Conservation (phyloP, 2,113 vertebrate species). For the Nycticryphes semicollaris region DNA sequence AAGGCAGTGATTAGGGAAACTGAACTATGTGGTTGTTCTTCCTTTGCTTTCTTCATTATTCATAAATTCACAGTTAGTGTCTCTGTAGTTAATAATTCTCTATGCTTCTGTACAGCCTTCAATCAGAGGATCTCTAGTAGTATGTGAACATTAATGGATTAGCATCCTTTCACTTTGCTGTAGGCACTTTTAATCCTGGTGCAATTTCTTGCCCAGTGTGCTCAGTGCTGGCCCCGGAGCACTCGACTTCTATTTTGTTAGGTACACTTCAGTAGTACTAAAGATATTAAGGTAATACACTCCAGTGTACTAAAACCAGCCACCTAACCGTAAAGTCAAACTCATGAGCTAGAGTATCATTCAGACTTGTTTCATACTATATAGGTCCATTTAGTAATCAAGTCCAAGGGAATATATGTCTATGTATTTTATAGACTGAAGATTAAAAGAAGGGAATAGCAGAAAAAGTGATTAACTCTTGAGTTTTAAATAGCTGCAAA, state of each 20-base stretch:
- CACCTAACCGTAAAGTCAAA: neutral
- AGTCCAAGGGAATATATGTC: neutral
- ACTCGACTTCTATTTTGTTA: neutral
- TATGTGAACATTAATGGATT: conserved; percentile 1
- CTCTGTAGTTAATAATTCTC: conserved; percentile 49
- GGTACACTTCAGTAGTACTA: no score
- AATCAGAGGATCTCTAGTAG: neutral
- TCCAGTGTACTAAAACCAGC: neutral
- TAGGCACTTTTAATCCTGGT: neutral
- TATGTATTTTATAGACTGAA: neutral
- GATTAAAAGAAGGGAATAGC: neutral
- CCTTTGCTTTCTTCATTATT: conserved; percentile 40
- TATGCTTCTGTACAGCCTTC: neutral
- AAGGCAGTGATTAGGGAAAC: conserved; percentile 13
- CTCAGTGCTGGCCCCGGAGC: neutral
- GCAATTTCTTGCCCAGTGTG: neutral
- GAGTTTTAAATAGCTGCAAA: neutral
- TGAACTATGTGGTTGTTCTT: conserved; percentile 21
- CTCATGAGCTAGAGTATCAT: neutral
- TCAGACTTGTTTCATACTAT: neutral
- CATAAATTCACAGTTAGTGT: conserved; percentile 34
- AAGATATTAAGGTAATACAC: neutral
- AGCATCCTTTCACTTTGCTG: neutral
- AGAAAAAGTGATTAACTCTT: neutral
- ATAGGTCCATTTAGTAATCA: neutral